These are phyloP conservation scores for Thamnophis sirtalis DNA, from an alignment of 2,113 vertebrate genomes.

Conservation along the genomic window DNA sequence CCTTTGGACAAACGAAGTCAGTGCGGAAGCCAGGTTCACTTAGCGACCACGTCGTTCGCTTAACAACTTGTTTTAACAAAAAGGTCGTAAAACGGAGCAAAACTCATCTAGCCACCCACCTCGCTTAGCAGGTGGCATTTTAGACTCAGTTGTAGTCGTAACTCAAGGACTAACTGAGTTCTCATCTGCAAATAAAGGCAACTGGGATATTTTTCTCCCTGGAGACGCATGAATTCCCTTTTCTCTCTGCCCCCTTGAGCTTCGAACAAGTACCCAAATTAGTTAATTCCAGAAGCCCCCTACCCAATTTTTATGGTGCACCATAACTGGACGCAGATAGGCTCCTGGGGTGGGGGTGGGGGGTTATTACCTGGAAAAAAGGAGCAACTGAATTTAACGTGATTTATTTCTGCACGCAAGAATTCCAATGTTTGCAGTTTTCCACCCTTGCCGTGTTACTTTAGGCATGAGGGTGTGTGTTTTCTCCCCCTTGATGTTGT, in stretches of 20 bases:
- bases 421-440: neutral
- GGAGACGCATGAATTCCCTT: too few species aligned
- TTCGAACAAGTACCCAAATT: neutral
- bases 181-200: neutral
- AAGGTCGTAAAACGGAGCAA: too few species aligned
- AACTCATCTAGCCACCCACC: too few species aligned
- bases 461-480: neutral
- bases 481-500: conserved; percentile 54
- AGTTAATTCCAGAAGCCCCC: neutral
- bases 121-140: too few species aligned
- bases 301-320: neutral
- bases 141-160: too few species aligned
- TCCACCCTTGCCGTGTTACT: neutral
- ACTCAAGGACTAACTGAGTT: neutral
- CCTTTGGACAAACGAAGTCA: too few species aligned
- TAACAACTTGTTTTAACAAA: too few species aligned
- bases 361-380: neutral
- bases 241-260: too few species aligned
- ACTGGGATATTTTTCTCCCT: neutral
- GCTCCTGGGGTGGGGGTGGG: neutral
- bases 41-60: too few species aligned
- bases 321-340: too few species aligned
- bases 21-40: too few species aligned
- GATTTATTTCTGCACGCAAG: neutral
- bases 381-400: neutral